Evolutionary conservation across 1,140 invertebrate genomes (phyloP).

Genomic region (Aphaenogaster rudis): DNA sequence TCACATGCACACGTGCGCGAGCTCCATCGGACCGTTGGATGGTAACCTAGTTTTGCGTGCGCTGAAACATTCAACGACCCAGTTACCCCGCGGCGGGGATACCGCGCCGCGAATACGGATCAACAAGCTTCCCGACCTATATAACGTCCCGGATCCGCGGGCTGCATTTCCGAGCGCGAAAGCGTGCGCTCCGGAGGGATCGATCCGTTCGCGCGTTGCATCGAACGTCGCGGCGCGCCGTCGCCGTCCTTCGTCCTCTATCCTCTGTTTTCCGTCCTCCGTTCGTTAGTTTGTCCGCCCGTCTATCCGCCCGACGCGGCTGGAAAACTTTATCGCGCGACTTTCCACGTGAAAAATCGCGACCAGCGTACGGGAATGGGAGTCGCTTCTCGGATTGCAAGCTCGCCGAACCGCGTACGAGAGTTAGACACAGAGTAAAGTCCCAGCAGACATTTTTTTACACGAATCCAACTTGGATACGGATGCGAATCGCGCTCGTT

Average conservation of each 20-base stretch:
- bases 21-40: constrained; percentile 60
- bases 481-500: neutral
- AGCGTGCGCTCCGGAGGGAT: constrained; percentile 28
- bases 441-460: neutral
- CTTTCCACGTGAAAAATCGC: constrained; percentile 17
- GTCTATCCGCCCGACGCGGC: neutral
- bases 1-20: constrained; percentile 10
- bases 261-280: neutral
- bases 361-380: neutral
- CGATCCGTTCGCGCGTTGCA: constrained; percentile 31
- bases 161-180: constrained; percentile 49
- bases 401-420: neutral
- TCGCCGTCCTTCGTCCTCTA: neutral
- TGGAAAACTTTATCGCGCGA: neutral
- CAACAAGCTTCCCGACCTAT: constrained; percentile 74
- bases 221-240: constrained; percentile 16
- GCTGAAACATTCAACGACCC: constrained; percentile 65
- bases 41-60: constrained; percentile 63
- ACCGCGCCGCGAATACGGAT: constrained; percentile 66
- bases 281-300: too few species aligned
- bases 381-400: neutral
- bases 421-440: neutral
- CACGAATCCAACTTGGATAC: neutral
- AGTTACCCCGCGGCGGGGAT: constrained; percentile 62
- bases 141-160: constrained; percentile 63